Percentiles rank a stretch among this genome's conserved stretches.
phyloP scores from a whole-genome alignment of 1,140 invertebrate genomes.

The Ceratosolen fusciceps region DNA sequence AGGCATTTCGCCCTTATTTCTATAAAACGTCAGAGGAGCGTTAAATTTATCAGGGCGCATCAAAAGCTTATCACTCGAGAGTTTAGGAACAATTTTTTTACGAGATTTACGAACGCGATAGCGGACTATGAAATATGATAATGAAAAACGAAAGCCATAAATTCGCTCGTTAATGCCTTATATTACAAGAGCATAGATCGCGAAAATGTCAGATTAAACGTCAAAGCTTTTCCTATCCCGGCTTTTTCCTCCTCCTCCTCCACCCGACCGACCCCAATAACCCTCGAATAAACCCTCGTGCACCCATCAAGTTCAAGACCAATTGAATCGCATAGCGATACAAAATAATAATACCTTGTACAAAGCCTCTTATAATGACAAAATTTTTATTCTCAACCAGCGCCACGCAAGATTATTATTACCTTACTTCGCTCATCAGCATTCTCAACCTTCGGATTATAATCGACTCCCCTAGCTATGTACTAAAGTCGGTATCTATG shows the following conservation, averaged over 20 bases:
- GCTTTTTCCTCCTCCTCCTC: too few relatives aligned
- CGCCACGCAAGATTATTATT: background rate
- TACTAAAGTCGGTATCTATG: background rate
- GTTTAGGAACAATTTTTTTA: slow-evolving; percentile 20
- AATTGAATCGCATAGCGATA: background rate
- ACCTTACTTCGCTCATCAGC: slow-evolving; percentile 7
- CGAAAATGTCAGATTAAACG: background rate
- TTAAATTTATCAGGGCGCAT: slow-evolving; percentile 19
- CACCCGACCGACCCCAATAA: too few relatives aligned
- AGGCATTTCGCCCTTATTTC: slow-evolving; percentile 17
- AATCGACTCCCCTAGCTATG: background rate
- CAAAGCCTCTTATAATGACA: too few relatives aligned
- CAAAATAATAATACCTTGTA: too few relatives aligned
- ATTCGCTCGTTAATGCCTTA: background rate
- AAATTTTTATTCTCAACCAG: background rate
- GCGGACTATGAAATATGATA: slow-evolving; percentile 1
- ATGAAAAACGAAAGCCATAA: slow-evolving; percentile 13
- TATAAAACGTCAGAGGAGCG: slow-evolving; percentile 34
- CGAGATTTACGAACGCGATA: slow-evolving; percentile 5
- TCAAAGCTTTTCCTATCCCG: background rate
- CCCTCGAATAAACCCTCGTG: too few relatives aligned
- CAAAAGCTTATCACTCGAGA: slow-evolving; percentile 24
- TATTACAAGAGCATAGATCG: background rate
- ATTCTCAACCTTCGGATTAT: slow-evolving; percentile 18
- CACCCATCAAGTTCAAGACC: background rate